A percentile compares a stretch with the other conserved stretches of the same genome.
Conservation (phyloP, 2,113 vertebrate species). For the Saccopteryx bilineata region DNA sequence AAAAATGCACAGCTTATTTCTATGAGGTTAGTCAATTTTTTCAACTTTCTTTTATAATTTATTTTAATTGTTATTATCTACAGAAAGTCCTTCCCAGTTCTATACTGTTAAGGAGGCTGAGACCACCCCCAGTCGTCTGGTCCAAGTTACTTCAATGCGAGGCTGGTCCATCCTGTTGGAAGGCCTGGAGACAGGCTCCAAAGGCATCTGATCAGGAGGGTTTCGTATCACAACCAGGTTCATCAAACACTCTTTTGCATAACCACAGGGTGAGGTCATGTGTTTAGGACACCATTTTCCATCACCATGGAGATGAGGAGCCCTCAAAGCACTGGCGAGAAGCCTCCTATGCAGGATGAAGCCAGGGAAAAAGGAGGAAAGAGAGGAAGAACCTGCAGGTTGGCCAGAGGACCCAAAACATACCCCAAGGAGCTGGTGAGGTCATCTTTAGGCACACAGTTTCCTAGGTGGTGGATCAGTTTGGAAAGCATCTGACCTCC, state of each 20-base stretch:
- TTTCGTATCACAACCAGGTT: constrained; percentile 52
- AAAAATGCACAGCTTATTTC: not conserved
- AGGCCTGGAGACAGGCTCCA: not conserved
- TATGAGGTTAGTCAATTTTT: not conserved
- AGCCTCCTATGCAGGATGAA: constrained; percentile 61
- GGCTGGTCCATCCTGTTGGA: not conserved
- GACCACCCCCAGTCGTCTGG: not conserved
- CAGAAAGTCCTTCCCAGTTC: not conserved
- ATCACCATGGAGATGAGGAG: constrained; percentile 83
- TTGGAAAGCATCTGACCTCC: not conserved
- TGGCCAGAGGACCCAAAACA: not conserved
- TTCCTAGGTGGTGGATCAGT: constrained; percentile 41
- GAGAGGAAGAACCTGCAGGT: constrained; percentile 57
- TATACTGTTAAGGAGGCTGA: not conserved
- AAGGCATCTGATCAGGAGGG: not conserved
- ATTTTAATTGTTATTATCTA: not conserved
- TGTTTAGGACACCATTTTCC: constrained; percentile 82
- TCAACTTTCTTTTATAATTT: not conserved
- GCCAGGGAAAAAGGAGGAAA: constrained; percentile 69
- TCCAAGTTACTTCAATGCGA: not conserved
- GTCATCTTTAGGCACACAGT: not conserved
- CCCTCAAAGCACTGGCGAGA: constrained; percentile 66
- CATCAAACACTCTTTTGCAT: constrained; percentile 44
- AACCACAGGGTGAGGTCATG: constrained; percentile 75
- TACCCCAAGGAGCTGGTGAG: constrained; percentile 20